Conservation (phyloP, 2,113 vertebrate species). For the Peromyscus maniculatus region DNA sequence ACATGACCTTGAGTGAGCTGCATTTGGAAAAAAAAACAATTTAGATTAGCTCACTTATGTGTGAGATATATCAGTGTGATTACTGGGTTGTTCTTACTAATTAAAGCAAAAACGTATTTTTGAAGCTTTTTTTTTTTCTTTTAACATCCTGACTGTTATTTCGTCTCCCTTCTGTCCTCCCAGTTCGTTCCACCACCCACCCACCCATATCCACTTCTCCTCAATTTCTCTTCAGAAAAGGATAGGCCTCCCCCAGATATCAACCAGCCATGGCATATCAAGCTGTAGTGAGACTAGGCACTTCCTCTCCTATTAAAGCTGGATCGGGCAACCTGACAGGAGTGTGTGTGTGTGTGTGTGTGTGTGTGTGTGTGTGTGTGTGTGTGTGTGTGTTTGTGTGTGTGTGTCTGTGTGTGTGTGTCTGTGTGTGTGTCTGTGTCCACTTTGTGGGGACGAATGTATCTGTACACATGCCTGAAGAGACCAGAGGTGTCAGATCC, state of each 20-base stretch:
- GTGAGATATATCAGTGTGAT: not conserved
- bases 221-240: too few species aligned
- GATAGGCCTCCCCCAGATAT: too few species aligned
- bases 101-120: not conserved
- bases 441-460: not conserved
- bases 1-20: not conserved
- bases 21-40: not conserved
- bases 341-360: not conserved
- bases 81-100: not conserved
- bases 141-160: too few species aligned
- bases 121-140: not conserved
- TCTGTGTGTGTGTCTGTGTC: not conserved
- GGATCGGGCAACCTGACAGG: too few species aligned
- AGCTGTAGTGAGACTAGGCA: not conserved
- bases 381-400: not conserved
- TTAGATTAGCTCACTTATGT: not conserved
- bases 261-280: not conserved
- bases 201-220: too few species aligned
- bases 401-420: not conserved
- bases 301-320: too few species aligned
- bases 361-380: not conserved
- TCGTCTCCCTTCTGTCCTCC: too few species aligned
- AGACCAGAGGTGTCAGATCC: not conserved
- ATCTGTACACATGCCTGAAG: not conserved
- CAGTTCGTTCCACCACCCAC: too few species aligned